Conservation (phyloP, 2,113 vertebrate species). For the Shinisaurus crocodilurus region DNA sequence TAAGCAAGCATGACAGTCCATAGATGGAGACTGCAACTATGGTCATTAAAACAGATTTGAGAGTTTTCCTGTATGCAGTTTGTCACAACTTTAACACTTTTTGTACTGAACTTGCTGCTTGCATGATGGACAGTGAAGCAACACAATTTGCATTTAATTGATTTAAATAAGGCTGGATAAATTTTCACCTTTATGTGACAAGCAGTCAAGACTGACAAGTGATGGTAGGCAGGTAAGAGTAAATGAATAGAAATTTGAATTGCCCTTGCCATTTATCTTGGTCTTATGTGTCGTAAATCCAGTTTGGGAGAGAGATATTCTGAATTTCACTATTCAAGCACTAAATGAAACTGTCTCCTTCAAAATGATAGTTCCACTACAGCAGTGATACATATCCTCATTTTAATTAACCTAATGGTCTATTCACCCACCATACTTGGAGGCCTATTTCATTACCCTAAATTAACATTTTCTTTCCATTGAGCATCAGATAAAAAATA, state of each 20-base stretch:
- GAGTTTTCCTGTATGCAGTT: constrained; percentile 7
- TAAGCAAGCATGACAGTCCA: neutral
- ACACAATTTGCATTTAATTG: constrained; percentile 52
- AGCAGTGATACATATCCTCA: constrained; percentile 49
- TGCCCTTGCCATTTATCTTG: constrained; percentile 44
- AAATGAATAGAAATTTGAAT: constrained; percentile 62
- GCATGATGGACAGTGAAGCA: constrained; percentile 37
- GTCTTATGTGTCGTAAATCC: constrained; percentile 45
- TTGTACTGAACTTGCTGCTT: constrained; percentile 41
- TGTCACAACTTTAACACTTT: constrained; percentile 14
- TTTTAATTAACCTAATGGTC: constrained; percentile 73
- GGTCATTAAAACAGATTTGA: neutral
- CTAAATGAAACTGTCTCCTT: constrained; percentile 66
- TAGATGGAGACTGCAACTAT: neutral
- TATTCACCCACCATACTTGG: constrained; percentile 59
- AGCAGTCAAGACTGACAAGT: constrained; percentile 46
- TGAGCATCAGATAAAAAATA: constrained; percentile 65
- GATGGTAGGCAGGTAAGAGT: constrained; percentile 54
- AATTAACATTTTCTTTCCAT: constrained; percentile 69
- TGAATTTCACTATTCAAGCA: constrained; percentile 64
- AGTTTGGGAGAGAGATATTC: constrained; percentile 49
- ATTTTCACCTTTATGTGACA: constrained; percentile 54
- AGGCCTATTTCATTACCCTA: constrained; percentile 63
- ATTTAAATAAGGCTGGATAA: constrained; percentile 51
- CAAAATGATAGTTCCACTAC: constrained; percentile 45